phyloP scores from a whole-genome alignment of 37 sponge, comb jelly and placozoan genomes.

The Diacarnus erythraeanus region DNA sequence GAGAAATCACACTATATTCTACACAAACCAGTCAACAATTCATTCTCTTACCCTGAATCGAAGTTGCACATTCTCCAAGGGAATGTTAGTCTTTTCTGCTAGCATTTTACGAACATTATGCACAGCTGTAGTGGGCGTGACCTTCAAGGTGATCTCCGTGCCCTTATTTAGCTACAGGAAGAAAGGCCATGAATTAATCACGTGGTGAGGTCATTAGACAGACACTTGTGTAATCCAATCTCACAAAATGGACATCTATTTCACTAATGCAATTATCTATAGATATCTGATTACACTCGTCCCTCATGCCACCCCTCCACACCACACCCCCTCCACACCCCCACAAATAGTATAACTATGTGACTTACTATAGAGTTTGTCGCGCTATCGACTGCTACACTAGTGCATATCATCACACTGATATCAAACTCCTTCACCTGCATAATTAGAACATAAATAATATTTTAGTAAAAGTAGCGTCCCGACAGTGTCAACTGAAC shows the following conservation, averaged over 20 bases:
- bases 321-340: too few species aligned
- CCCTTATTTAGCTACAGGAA: slow-evolving; percentile 78
- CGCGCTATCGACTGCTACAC: slow-evolving; percentile 50
- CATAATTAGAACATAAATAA: too few species aligned
- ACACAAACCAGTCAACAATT: neutral
- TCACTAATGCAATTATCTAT: too few species aligned
- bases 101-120: slow-evolving; percentile 52
- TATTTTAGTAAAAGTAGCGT: too few species aligned
- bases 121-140: slow-evolving; percentile 16
- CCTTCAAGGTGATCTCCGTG: slow-evolving; percentile 53
- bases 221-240: too few species aligned
- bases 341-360: too few species aligned
- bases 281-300: too few species aligned
- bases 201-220: too few species aligned
- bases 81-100: slow-evolving; percentile 32
- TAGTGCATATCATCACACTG: slow-evolving; percentile 62
- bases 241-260: too few species aligned
- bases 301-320: too few species aligned
- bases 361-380: slow-evolving; percentile 42
- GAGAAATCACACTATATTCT: neutral
- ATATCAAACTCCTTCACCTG: slow-evolving; percentile 51
- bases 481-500: too few species aligned
- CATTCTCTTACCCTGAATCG: slow-evolving; percentile 13
- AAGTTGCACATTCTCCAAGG: slow-evolving; percentile 39
- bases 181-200: too few species aligned